Evolutionary conservation across 2,888 invertebrate genomes (phyloP).

Genomic region (Heliothis peltigera): DNA sequence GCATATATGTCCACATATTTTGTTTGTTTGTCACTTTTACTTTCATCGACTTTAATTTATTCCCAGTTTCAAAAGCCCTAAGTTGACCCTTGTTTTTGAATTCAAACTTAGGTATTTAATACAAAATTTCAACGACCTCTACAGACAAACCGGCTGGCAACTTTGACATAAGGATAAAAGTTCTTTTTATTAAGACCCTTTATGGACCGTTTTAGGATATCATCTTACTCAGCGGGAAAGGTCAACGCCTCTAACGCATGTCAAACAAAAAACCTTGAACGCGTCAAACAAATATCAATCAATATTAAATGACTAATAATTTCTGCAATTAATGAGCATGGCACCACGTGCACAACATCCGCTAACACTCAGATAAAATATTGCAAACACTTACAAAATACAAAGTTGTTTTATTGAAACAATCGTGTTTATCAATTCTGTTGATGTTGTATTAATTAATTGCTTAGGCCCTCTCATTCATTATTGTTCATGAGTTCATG

Average conservation of each 20-base stretch:
- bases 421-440: conserved; percentile 42
- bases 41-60: too few species aligned
- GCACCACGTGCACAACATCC: conserved; percentile 51
- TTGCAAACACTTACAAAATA: conserved; percentile 38
- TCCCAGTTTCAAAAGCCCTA: too few species aligned
- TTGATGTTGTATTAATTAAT: conserved; percentile 43
- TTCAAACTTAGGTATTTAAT: too few species aligned
- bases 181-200: not conserved
- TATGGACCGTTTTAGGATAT: not conserved
- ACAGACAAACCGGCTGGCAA: not conserved
- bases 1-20: too few species aligned
- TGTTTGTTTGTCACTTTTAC: too few species aligned
- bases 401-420: conserved; percentile 40
- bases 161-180: not conserved
- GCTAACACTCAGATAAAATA: conserved; percentile 46
- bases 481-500: conserved; percentile 23
- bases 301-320: conserved; percentile 29
- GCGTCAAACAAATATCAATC: conserved; percentile 4
- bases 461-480: conserved; percentile 30
- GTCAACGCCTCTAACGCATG: conserved; percentile 32
- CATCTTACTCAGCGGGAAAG: not conserved
- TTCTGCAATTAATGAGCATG: conserved; percentile 32
- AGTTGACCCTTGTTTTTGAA: too few species aligned
- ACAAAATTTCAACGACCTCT: too few species aligned
- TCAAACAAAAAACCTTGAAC: conserved; percentile 3